phyloP scores from a whole-genome alignment of 2,113 vertebrate genomes.

The Pavo muticus region DNA sequence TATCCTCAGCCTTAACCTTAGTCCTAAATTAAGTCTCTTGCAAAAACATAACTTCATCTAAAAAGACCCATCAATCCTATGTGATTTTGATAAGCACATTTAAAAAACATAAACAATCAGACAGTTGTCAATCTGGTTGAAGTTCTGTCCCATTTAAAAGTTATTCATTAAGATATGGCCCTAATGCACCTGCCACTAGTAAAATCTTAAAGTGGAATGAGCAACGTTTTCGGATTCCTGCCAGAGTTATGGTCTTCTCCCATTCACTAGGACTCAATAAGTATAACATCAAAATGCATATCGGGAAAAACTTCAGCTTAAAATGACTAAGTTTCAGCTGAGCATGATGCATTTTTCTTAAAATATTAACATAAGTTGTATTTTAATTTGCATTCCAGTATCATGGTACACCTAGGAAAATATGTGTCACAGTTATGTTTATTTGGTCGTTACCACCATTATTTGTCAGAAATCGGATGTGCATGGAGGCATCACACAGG shows the following conservation, averaged over 20 bases:
- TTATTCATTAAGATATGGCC: constrained; percentile 64
- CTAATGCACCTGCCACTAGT: constrained; percentile 53
- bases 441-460: constrained; percentile 66
- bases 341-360: constrained; percentile 55
- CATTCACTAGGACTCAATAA: constrained; percentile 14
- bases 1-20: constrained; percentile 87
- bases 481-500: not conserved
- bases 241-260: constrained; percentile 23
- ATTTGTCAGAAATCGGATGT: constrained; percentile 17
- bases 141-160: constrained; percentile 73
- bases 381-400: constrained; percentile 70
- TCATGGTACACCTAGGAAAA: constrained; percentile 66
- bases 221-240: constrained; percentile 32
- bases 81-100: constrained; percentile 81
- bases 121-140: constrained; percentile 81
- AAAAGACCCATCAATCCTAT: constrained; percentile 86
- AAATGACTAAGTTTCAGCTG: constrained; percentile 48
- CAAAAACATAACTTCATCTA: constrained; percentile 86
- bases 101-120: constrained; percentile 82
- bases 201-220: constrained; percentile 68
- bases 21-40: constrained; percentile 88
- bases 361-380: constrained; percentile 67
- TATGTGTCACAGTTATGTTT: constrained; percentile 67
- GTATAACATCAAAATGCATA: constrained; percentile 61
- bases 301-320: constrained; percentile 50